Evolutionary conservation across 2,888 invertebrate genomes (phyloP).

Genomic region (Caenorhabditis parvicauda): DNA sequence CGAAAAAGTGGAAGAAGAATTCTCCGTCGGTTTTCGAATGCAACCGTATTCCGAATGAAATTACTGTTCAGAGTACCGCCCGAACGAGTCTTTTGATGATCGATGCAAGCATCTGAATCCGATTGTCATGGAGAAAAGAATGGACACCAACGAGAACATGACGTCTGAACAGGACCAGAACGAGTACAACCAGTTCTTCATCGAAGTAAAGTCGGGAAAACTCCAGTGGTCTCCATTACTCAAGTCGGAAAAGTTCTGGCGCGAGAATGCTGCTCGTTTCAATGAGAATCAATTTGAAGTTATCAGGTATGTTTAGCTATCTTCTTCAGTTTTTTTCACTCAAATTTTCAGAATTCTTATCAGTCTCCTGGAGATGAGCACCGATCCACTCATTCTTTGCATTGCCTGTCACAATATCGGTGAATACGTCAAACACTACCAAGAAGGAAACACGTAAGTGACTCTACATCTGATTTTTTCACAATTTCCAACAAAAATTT

Average conservation of each 20-base stretch:
- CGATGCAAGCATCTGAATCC: no score
- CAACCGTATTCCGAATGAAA: no score
- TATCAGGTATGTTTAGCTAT: slow-evolving; percentile 70
- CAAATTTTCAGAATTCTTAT: slow-evolving; percentile 74
- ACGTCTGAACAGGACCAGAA: no score
- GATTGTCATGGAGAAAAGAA: slow-evolving; percentile 58
- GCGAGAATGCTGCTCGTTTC: slow-evolving; percentile 90
- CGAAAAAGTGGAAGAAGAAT: no score
- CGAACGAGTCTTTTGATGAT: no score
- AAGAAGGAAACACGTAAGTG: slow-evolving; percentile 88
- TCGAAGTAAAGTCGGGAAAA: slow-evolving; percentile 74
- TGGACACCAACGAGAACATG: slow-evolving; percentile 61
- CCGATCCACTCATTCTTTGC: slow-evolving; percentile 88
- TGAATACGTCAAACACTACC: slow-evolving; percentile 97
- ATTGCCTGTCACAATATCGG: slow-evolving; percentile 98
- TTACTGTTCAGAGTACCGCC: no score
- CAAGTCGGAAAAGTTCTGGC: slow-evolving; percentile 98
- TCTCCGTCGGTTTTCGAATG: no score
- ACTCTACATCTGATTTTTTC: neutral
- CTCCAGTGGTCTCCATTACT: slow-evolving; percentile 99
- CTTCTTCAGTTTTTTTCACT: neutral
- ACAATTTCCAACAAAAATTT: slow-evolving; percentile 18
- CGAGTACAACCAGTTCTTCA: neutral
- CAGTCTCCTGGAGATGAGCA: slow-evolving; percentile 84
- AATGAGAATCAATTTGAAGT: slow-evolving; percentile 98